Evolutionary conservation across 2,797 vertebrate genomes (phyloP).

Genomic region (Pipistrellus nathusii): DNA sequence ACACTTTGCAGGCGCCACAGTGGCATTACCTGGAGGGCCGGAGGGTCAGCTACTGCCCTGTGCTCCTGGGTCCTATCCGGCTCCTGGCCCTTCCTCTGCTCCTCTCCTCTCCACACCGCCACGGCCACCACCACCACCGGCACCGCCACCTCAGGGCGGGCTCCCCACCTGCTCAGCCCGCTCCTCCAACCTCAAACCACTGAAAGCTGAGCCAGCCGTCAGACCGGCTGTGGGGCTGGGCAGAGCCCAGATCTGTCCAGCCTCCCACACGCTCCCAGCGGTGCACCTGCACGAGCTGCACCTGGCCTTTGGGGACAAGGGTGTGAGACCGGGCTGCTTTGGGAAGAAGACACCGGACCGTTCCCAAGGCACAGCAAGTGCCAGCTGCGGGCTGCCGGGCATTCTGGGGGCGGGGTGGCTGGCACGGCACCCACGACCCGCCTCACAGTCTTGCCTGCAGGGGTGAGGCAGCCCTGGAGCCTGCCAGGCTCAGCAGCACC

Average conservation of each 20-base stretch:
- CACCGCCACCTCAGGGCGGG: not conserved
- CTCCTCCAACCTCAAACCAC: not conserved
- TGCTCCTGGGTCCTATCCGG: not conserved
- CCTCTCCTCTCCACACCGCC: not conserved
- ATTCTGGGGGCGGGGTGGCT: not conserved
- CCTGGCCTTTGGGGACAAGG: not conserved
- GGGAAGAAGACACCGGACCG: not conserved
- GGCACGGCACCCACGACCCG: not conserved
- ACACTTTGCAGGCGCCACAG: not conserved
- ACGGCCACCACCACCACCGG: not conserved
- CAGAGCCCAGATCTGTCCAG: not conserved
- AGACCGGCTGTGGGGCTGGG: not conserved
- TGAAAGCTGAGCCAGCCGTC: not conserved
- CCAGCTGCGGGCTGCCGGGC: not conserved
- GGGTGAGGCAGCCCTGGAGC: not conserved
- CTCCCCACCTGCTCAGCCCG: not conserved
- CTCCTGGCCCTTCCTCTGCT: not conserved
- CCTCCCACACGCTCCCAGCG: not conserved
- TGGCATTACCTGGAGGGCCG: not conserved
- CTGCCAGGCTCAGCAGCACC: not conserved
- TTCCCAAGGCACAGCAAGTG: not conserved
- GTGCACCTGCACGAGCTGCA: not conserved
- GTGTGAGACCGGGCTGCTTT: not conserved
- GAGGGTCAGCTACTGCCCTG: not conserved
- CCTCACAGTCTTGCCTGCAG: not conserved